Evolutionary conservation across 2,113 vertebrate species (phyloP).

Genomic region (Austrofundulus limnaeus): DNA sequence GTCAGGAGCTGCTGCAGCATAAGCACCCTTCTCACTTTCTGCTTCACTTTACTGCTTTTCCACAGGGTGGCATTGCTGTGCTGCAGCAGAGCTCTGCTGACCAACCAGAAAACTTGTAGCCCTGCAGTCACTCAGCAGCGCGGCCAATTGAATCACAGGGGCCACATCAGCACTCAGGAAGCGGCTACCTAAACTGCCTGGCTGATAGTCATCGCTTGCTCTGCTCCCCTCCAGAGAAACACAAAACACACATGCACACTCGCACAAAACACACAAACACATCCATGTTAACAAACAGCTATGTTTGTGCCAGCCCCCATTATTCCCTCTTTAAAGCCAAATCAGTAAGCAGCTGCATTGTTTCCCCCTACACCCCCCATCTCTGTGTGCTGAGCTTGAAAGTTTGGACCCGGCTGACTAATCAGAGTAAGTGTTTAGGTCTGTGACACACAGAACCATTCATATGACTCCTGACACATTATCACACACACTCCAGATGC

Average conservation of each 20-base stretch:
- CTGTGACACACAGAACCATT: conserved; percentile 20
- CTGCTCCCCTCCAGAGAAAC: conserved; percentile 16
- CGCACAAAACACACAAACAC: conserved; percentile 19
- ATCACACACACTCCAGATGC: conserved; percentile 12
- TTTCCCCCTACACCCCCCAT: not conserved
- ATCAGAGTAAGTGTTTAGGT: conserved; percentile 13
- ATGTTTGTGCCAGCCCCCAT: conserved; percentile 47
- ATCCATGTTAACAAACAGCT: conserved; percentile 30
- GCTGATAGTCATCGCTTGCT: conserved; percentile 62
- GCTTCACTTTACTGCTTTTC: conserved; percentile 25
- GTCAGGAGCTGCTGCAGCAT: conserved; percentile 13
- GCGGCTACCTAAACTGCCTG: conserved; percentile 62
- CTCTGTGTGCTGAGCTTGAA: conserved; percentile 18
- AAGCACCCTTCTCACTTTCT: not conserved
- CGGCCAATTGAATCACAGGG: conserved; percentile 52
- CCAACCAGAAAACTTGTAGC: conserved; percentile 39
- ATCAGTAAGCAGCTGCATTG: conserved; percentile 34
- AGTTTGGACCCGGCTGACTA: conserved; percentile 6
- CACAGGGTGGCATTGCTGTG: conserved; percentile 72
- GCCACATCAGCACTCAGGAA: conserved; percentile 74
- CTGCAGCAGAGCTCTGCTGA: conserved; percentile 43
- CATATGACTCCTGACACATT: conserved; percentile 18
- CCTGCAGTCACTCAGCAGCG: conserved; percentile 51
- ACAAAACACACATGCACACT: conserved; percentile 20
- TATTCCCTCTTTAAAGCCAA: conserved; percentile 48